Evolutionary conservation across 2,797 vertebrate species (phyloP).

Genomic region (Paramormyrops hopkinsi): DNA sequence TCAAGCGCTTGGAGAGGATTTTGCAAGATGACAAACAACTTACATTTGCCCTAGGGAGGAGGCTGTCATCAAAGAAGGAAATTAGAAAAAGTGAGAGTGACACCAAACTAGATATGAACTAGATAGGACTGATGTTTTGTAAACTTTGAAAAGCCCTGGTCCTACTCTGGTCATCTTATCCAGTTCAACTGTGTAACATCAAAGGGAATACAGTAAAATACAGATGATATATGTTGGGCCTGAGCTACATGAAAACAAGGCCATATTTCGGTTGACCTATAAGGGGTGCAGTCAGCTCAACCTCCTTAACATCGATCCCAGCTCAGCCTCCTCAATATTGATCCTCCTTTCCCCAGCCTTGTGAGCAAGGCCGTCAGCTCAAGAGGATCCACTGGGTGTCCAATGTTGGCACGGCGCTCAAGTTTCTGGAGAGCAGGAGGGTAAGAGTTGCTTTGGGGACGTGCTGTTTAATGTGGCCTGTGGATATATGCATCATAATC

Average conservation of each 20-base stretch:
- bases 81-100: neutral
- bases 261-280: neutral
- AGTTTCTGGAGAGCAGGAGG: conserved; percentile 92
- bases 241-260: neutral
- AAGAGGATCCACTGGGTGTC: conserved; percentile 95
- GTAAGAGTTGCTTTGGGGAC: conserved; percentile 51
- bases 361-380: conserved; percentile 85
- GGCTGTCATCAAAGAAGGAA: neutral
- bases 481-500: neutral
- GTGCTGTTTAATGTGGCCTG: neutral
- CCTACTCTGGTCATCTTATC: neutral
- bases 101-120: neutral
- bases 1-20: neutral
- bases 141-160: neutral
- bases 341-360: conserved; percentile 64
- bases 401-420: conserved; percentile 91
- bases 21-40: neutral
- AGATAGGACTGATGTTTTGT: neutral
- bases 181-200: neutral
- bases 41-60: neutral
- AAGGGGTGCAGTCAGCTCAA: neutral
- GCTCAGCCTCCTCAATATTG: neutral
- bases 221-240: neutral
- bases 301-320: neutral
- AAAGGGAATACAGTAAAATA: neutral